Evolutionary conservation across 2,888 invertebrate species (phyloP), one percentile per base, ranked within the genome.

Genomic region (Agonopterix arenella): DNA sequence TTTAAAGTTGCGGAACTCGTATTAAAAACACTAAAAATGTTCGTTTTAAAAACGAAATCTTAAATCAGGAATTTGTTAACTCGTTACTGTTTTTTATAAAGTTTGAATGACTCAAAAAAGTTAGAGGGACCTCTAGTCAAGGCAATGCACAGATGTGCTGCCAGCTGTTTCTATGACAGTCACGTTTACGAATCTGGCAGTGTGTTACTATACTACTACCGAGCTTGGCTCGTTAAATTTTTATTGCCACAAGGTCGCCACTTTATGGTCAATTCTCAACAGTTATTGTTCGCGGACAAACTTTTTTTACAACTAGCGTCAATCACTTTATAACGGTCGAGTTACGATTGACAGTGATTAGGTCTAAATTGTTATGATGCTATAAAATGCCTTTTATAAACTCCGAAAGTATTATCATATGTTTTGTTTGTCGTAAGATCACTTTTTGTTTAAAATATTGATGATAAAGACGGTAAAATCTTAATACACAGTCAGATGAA

Each of bases 221-320:
- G 75, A 76, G 75, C 75, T 76, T 71, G 69, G 77, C 81, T 89
- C 86, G 89, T 90, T 89, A 90, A 90, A 89, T 84, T 89, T 90
- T 90, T 90, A 90, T 89, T 78, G 79, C 89, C 81, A 62, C 90
- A 90, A 90, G 90, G 90, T 90, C 90, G 85, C 73, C 81, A 75
- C 76, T 90, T 90, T 90, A 90, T 89, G 89, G 89, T 88, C 89
- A 86, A 86, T 90, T 80, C 88, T 80, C 74, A 80, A 78, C 80
- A 78, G 83, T 86, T 84, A 88, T 88, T 86, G 88, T 88, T 85
- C 75, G 78, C 79, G 69, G 76, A 73, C 79, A 64, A 75, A 76
- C 70, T 81, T 84, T 84, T 82, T 83, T 82, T 77, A 74, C 68
- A 71, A 64, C 76, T 72, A 77, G 68, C 76, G 70, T 76, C 84